Evolutionary conservation across 2,113 vertebrate genomes (phyloP).

Genomic region (Paradoxurus hermaphroditus): DNA sequence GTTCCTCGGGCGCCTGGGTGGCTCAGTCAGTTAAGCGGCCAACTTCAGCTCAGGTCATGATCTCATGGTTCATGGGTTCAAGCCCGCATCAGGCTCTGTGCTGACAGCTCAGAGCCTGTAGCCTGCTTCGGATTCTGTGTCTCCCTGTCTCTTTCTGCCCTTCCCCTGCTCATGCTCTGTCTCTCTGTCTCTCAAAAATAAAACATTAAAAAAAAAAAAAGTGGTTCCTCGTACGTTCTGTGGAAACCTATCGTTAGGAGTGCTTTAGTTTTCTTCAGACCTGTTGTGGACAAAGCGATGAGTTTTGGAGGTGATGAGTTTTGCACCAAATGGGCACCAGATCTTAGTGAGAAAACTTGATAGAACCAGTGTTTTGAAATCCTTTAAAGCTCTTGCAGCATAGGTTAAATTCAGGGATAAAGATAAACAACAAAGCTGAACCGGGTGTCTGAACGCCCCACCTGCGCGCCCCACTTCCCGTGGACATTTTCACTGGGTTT

Average conservation of each 20-base stretch:
- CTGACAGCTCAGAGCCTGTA: too few species aligned
- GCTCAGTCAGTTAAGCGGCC: too few species aligned
- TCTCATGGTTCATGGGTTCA: too few species aligned
- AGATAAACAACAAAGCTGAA: not conserved
- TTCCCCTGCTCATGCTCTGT: too few species aligned
- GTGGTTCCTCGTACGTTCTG: not conserved
- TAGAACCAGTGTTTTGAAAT: not conserved
- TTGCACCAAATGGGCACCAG: not conserved
- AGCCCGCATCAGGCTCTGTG: too few species aligned
- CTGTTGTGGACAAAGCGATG: not conserved
- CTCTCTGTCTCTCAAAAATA: too few species aligned
- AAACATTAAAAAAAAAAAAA: too few species aligned
- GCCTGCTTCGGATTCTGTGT: too few species aligned
- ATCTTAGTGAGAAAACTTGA: not conserved
- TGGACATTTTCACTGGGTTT: not conserved
- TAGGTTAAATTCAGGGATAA: not conserved
- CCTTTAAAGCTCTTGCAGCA: not conserved
- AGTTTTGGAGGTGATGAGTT: not conserved
- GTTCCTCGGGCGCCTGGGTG: too few species aligned
- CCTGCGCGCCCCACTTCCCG: not conserved
- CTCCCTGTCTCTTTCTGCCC: too few species aligned
- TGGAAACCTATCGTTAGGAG: not conserved
- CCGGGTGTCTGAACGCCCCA: not conserved
- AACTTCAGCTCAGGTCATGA: too few species aligned
- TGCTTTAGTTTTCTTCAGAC: not conserved